Percentiles rank a stretch among this genome's conserved stretches.
phyloP scores from a whole-genome alignment of 2,797 vertebrate genomes.

The Sebastes hubbsi region DNA sequence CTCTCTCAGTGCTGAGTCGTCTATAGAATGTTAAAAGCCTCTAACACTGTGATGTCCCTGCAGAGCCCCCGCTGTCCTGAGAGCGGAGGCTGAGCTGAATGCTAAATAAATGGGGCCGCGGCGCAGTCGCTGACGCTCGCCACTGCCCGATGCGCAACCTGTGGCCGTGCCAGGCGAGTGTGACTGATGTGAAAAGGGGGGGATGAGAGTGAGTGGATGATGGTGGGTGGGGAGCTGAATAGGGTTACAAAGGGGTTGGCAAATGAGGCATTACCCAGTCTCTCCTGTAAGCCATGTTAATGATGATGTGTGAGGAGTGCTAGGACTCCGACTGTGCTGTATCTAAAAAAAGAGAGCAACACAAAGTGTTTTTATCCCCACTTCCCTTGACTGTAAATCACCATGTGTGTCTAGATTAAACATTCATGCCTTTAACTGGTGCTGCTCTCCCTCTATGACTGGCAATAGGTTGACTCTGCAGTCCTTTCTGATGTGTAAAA shows the following conservation, averaged over 20 bases:
- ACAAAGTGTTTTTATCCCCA: neutral
- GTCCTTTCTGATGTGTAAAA: neutral
- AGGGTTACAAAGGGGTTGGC: conserved; percentile 26
- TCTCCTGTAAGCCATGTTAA: conserved; percentile 43
- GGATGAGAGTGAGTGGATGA: neutral
- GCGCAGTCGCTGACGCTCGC: conserved; percentile 10
- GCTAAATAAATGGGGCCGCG: conserved; percentile 60
- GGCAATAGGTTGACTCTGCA: neutral
- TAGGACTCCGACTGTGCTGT: conserved; percentile 3
- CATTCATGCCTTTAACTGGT: conserved; percentile 3
- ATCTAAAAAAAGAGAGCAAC: conserved; percentile 8
- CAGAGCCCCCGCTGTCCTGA: conserved; percentile 64
- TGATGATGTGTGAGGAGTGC: conserved; percentile 46
- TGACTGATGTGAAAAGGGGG: conserved; percentile 9
- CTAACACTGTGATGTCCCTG: conserved; percentile 67
- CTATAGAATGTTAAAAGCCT: conserved; percentile 69
- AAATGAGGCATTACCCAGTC: conserved; percentile 43
- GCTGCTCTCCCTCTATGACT: neutral
- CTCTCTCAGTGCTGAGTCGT: conserved; percentile 26
- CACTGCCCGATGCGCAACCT: conserved; percentile 16
- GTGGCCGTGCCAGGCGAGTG: neutral
- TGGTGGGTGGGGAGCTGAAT: conserved; percentile 23
- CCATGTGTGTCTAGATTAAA: conserved; percentile 5
- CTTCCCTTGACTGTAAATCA: conserved; percentile 7
- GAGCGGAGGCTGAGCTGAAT: conserved; percentile 66